Evolutionary conservation across 2,113 vertebrate genomes (phyloP).

Genomic region (Serilophus lunatus): DNA sequence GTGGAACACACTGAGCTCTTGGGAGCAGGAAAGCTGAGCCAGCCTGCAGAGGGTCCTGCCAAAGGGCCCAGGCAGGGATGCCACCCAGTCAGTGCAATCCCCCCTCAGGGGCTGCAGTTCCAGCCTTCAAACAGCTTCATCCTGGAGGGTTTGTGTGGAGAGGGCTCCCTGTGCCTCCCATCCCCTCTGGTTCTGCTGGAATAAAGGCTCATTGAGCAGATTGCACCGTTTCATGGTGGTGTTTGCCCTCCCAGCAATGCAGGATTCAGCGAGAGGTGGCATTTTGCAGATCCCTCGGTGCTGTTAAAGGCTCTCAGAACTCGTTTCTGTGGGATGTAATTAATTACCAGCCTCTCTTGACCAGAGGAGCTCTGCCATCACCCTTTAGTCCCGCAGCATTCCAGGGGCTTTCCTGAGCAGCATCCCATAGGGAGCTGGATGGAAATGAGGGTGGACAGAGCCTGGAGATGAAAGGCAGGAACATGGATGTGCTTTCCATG

Average conservation of each 20-base stretch:
- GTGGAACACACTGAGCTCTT: neutral
- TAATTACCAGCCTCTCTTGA: neutral
- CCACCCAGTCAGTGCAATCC: neutral
- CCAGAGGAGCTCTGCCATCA: neutral
- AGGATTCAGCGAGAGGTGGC: neutral
- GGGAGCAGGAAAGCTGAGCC: neutral
- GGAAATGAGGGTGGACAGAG: neutral
- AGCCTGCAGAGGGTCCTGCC: neutral
- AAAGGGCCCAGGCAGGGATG: neutral
- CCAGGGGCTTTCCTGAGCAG: neutral
- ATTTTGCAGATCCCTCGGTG: neutral
- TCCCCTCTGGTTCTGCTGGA: no score
- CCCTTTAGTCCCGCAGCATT: neutral
- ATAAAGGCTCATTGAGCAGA: neutral
- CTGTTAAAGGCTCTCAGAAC: neutral
- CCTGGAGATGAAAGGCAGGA: neutral
- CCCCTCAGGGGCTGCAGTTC: neutral
- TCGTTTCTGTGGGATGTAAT: neutral
- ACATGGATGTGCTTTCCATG: neutral
- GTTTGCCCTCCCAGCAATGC: neutral
- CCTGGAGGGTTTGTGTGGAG: neutral
- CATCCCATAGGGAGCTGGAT: neutral
- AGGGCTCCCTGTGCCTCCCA: no score
- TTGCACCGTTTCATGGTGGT: rapidly evolving
- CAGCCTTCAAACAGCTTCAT: neutral